Evolutionary conservation across 2,797 vertebrate species (phyloP).

Genomic region (Allobates femoralis): DNA sequence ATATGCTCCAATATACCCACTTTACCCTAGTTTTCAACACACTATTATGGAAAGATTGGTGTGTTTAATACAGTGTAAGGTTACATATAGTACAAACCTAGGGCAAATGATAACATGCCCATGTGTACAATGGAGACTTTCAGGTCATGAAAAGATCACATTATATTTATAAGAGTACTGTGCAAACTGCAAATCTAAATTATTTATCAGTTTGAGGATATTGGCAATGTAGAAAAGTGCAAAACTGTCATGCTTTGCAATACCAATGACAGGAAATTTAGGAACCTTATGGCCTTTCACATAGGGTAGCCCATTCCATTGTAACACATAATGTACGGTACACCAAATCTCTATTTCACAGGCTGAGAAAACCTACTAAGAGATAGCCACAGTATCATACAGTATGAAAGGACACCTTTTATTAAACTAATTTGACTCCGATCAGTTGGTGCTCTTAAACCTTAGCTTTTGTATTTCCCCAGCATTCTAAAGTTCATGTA

Average conservation of each 20-base stretch:
- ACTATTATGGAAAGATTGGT: conserved; percentile 80
- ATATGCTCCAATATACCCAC: conserved; percentile 80
- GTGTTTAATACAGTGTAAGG: conserved; percentile 81
- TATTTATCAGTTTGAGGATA: not conserved
- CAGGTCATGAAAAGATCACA: not conserved
- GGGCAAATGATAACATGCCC: conserved; percentile 78
- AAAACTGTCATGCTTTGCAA: not conserved
- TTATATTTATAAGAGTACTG: not conserved
- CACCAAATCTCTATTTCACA: too few species aligned
- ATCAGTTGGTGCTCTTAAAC: too few species aligned
- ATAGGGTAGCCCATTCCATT: not conserved
- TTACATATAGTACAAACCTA: conserved; percentile 69
- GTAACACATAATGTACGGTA: too few species aligned
- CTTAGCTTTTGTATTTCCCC: too few species aligned
- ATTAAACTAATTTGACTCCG: too few species aligned
- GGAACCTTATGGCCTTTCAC: not conserved
- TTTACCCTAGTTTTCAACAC: conserved; percentile 81
- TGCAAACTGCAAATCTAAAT: not conserved
- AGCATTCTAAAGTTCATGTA: too few species aligned
- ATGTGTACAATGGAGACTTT: conserved; percentile 71
- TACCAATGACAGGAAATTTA: not conserved
- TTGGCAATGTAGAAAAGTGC: not conserved
- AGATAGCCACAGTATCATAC: too few species aligned
- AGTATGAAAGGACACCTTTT: too few species aligned
- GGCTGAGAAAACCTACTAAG: too few species aligned